Conservation (phyloP, 64 coral and sea anemone genomes). For the Montipora efflorescens region DNA sequence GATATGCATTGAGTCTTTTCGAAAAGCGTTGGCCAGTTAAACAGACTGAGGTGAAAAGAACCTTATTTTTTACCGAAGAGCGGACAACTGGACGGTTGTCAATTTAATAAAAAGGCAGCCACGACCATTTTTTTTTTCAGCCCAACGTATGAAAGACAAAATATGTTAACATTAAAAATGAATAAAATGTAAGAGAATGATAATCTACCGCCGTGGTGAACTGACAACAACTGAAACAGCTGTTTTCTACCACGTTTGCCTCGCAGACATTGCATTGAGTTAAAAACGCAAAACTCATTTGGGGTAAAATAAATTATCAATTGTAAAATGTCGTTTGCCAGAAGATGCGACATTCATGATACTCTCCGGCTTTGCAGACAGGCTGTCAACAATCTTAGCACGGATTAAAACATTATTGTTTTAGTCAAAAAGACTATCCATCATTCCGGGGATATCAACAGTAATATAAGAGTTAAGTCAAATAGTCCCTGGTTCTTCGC, state of each 20-base stretch:
- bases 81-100: no score
- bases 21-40: background rate
- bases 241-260: background rate
- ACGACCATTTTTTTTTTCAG: no score
- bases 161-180: background rate
- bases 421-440: background rate
- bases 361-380: background rate
- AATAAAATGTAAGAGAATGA: background rate
- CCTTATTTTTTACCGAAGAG: background rate
- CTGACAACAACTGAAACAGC: constrained; percentile 3
- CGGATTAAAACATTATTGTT: background rate
- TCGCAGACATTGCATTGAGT: background rate
- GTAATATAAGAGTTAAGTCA: background rate
- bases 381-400: background rate
- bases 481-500: background rate
- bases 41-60: background rate
- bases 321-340: constrained; percentile 4
- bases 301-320: background rate
- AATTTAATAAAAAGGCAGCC: no score
- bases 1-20: background rate
- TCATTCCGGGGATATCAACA: background rate
- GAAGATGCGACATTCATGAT: background rate
- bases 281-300: background rate
- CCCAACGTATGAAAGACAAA: no score
- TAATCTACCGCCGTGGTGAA: background rate